Evolutionary conservation across 2,888 invertebrate species (phyloP).

Genomic region (Cyclophora albipunctata): DNA sequence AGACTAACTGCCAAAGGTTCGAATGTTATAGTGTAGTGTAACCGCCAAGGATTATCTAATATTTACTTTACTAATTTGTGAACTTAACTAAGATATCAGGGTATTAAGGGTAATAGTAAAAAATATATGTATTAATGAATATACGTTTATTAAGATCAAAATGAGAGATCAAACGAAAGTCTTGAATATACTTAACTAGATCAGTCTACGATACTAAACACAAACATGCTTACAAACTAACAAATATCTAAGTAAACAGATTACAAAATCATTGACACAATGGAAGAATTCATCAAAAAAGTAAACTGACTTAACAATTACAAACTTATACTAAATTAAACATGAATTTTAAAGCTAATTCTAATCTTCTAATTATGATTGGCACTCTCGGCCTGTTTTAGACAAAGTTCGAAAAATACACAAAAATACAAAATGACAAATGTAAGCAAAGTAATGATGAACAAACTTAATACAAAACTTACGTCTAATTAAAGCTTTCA

Average conservation of each 20-base stretch:
- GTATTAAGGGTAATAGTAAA: not conserved
- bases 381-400: slow-evolving; percentile 67
- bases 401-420: slow-evolving; percentile 17
- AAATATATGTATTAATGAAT: slow-evolving; percentile 22
- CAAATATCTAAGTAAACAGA: not conserved
- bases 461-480: slow-evolving; percentile 11
- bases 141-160: slow-evolving; percentile 47
- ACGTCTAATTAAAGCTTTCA: slow-evolving; percentile 18
- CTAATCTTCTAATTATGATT: slow-evolving; percentile 35
- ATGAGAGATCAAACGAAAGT: slow-evolving; percentile 72
- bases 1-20: too few relatives aligned
- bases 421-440: slow-evolving; percentile 14
- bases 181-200: slow-evolving; percentile 59
- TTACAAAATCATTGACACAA: slow-evolving; percentile 36
- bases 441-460: slow-evolving; percentile 6
- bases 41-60: too few relatives aligned
- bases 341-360: not conserved
- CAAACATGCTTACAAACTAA: slow-evolving; percentile 7
- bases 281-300: slow-evolving; percentile 47
- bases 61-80: too few relatives aligned
- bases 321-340: slow-evolving; percentile 21
- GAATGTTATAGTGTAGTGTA: too few relatives aligned
- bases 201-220: slow-evolving; percentile 47
- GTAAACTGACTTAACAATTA: slow-evolving; percentile 21
- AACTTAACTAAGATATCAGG: too few relatives aligned